Evolutionary conservation across 1,140 invertebrate genomes (phyloP).

Genomic region (Drosophila busckii): DNA sequence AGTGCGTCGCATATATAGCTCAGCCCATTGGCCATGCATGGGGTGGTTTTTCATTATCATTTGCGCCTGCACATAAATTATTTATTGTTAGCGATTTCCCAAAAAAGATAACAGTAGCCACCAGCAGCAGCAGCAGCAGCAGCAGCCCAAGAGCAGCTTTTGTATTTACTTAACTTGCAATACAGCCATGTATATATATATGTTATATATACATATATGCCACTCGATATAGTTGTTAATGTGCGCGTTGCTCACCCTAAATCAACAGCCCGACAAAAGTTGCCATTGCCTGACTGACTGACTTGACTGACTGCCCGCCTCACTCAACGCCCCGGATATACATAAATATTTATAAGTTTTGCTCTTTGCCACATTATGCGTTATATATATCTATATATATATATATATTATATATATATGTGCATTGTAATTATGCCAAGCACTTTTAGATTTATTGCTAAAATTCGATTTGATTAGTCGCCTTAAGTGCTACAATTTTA

Average conservation of each 20-base stretch:
- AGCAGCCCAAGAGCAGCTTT: constrained; percentile 27
- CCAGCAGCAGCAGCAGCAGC: constrained; percentile 7
- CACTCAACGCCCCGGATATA: constrained; percentile 40
- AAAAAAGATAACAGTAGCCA: constrained; percentile 66
- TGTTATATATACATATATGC: constrained; percentile 6
- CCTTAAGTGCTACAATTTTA: too few relatives aligned
- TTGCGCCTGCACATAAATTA: constrained; percentile 72
- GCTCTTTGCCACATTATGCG: constrained; percentile 57
- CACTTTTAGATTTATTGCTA: too few relatives aligned
- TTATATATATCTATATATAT: constrained; percentile 10
- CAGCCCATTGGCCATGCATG: constrained; percentile 60
- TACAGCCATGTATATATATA: neutral
- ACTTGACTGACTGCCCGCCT: too few relatives aligned
- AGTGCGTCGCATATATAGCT: constrained; percentile 32
- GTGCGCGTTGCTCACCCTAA: constrained; percentile 22
- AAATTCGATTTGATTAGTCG: too few relatives aligned
- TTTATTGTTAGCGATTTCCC: constrained; percentile 75
- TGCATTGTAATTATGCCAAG: too few relatives aligned
- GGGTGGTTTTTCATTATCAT: constrained; percentile 75
- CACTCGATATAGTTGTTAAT: constrained; percentile 27
- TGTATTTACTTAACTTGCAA: constrained; percentile 65
- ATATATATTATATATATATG: too few relatives aligned
- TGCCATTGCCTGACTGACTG: too few relatives aligned
- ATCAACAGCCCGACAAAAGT: constrained; percentile 37
- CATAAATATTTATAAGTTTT: constrained; percentile 72